A percentile compares a stretch with the other conserved stretches of the same genome.
Conservation (phyloP, 2,113 vertebrate genomes). For the Grammomys dolichurus region DNA sequence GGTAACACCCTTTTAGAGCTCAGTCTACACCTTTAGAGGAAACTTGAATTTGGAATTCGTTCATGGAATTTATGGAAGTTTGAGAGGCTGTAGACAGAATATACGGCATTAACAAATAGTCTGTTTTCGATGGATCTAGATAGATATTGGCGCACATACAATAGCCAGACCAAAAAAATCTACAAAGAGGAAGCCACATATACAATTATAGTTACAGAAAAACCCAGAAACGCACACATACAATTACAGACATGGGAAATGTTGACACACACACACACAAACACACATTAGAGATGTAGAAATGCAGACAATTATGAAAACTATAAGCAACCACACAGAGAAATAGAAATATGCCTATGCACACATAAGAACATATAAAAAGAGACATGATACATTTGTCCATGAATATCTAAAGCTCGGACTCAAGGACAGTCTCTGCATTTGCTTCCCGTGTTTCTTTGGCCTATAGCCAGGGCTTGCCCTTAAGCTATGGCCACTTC, state of each 20-base stretch:
- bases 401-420: background rate
- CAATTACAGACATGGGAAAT: background rate
- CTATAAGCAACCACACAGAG: background rate
- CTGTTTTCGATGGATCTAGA: conserved; percentile 16
- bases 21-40: background rate
- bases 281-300: background rate
- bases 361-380: background rate
- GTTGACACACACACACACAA: background rate
- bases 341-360: background rate
- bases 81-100: background rate
- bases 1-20: background rate
- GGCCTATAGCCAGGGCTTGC: conserved; percentile 64
- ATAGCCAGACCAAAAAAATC: background rate
- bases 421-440: background rate
- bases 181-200: conserved; percentile 2
- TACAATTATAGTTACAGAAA: background rate
- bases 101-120: background rate
- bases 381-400: background rate
- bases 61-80: conserved; percentile 16
- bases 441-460: conserved; percentile 48
- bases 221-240: background rate
- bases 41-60: conserved; percentile 26
- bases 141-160: background rate
- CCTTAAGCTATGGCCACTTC: conserved; percentile 59
- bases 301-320: background rate